Evolutionary conservation across 2,888 invertebrate species (phyloP), one percentile per base, ranked within the genome.

Genomic region (Rhopalosiphum nymphaeae): DNA sequence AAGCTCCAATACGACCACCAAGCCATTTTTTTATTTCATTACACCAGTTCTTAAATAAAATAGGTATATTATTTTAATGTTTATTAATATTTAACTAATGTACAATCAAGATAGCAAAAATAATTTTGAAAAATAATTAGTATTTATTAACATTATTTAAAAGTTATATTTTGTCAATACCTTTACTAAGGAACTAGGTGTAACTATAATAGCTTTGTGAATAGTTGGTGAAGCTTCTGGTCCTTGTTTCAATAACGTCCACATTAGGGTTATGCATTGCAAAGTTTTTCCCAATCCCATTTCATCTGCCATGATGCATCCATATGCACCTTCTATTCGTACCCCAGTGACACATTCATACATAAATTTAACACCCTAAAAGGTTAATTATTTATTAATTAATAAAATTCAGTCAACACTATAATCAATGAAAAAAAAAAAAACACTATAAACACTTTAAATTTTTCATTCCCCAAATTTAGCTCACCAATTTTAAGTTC

Each of bases 271-370:
- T 94, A 99, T 99, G 96, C 99, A 99, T 96, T 99, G 99, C 25
- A 99, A 96, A 0, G 99, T 99, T 96, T 99, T 99, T 3, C 99
- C 99, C 67, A 99, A 96, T 95, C 98, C 99, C 99, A 99, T 99
- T 97, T 99, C 99, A 96, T 99, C 99, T 7, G 99, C 99, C 99
- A 99, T 99, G 89, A 99, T 99, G 95, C 99, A 99, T 0, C 99
- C 99, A 96, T 97, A 98, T 56, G 98, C 98, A 95, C 97, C 97
- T 94, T 98, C 97, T 95, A 99, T 98, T 95, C 98, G 98, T 84
- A 97, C 96, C 1, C 99, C 99, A 21, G 98, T 99, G 7, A 99
- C 99, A 96, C 99, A 99, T 96, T 99, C 99, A 95, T 99, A 99
- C 99, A 99, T 99, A 96, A 99, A 99, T 96, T 98, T 98, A 0